phyloP scores from a whole-genome alignment of 2,888 invertebrate genomes.

The Catocala fraxini region DNA sequence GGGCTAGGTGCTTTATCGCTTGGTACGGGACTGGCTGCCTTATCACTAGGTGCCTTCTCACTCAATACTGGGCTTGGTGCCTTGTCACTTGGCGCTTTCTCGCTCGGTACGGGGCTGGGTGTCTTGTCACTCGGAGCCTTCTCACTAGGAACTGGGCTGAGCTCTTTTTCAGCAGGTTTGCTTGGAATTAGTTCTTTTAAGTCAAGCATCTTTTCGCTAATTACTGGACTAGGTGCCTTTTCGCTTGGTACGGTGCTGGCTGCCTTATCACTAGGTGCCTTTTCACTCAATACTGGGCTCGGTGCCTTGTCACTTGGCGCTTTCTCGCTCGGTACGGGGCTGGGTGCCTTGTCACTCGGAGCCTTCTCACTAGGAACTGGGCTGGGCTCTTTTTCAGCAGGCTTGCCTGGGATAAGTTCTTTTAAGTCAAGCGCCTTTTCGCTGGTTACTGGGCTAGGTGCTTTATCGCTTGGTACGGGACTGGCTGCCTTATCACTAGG shows the following conservation, averaged over 20 bases:
- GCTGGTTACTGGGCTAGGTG: slow-evolving; percentile 10
- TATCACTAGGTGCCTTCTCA: slow-evolving; percentile 20
- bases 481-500: slow-evolving; percentile 22
- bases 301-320: slow-evolving; percentile 4
- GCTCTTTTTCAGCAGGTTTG: slow-evolving; percentile 9
- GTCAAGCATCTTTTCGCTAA: neutral
- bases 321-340: slow-evolving; percentile 13
- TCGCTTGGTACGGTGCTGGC: slow-evolving; percentile 2
- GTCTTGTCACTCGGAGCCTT: slow-evolving; percentile 1
- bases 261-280: slow-evolving; percentile 13
- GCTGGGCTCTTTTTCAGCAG: no score
- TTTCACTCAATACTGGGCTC: slow-evolving; percentile 12
- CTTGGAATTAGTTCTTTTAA: slow-evolving; percentile 11
- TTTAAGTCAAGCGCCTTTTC: slow-evolving; percentile 5
- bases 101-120: slow-evolving; percentile 8
- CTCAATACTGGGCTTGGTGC: slow-evolving; percentile 16
- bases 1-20: slow-evolving; percentile 16
- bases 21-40: slow-evolving; percentile 11
- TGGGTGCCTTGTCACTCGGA: slow-evolving; percentile 24
- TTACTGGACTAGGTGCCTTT: neutral
- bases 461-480: slow-evolving; percentile 9
- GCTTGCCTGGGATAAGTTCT: neutral
- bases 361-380: no score
- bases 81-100: slow-evolving; percentile 17
- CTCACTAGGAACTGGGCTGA: slow-evolving; percentile 5